Base-by-base conservation (phyloP, 2,113 vertebrate genomes). In the Motacilla tschutschensis region DNA sequence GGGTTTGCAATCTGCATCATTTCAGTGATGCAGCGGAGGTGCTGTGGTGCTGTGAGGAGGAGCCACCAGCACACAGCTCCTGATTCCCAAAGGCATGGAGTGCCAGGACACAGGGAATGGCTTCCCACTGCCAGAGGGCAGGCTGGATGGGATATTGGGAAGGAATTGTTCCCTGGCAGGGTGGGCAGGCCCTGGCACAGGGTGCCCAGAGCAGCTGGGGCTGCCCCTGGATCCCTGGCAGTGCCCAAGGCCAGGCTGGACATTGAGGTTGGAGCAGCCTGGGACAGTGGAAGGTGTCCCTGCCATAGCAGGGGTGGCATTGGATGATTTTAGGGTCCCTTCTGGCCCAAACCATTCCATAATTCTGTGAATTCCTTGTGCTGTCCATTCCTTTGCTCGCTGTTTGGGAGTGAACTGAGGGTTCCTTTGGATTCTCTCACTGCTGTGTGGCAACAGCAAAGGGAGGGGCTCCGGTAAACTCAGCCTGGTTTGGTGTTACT, bases 181-280 rank as follows among this genome's bases (percentile, higher is more conserved):
- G 21, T n/a, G 41, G 20, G 1, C 0, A 48, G 35, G 21, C 20
- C 14, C 48, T 77, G 73, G 35, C 17, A 55, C 17, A 28, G 53
- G 26, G 3, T 63, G 35, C 25, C 12, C 48, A 62, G 64, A 26
- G 54, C 0, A 76, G 64, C 48, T 77, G 72, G 26, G 72, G 55
- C 41, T 77, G 82, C 17, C 35, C 47, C 72, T 48, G 69, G 36
- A 71, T 57, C 65, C 57, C 65, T 78, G 74, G 17, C 0, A 43
- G 26, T 64, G 43, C 0, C 43, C 65, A 1, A 50, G 36, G 26
- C 14, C 26, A n/a, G 43, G 36, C 0, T 71, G 31, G 47, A 33
- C 8, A 20, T 6, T 31, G 40, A 10, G 24, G 33, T 76, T 4
- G 72, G 50, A 71, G 43, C 21, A 5, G 0, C 21, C 50, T 50